Percentiles rank a stretch among this genome's conserved stretches.
Conservation (phyloP, 1,140 invertebrate genomes). For the Dreissena polymorpha region DNA sequence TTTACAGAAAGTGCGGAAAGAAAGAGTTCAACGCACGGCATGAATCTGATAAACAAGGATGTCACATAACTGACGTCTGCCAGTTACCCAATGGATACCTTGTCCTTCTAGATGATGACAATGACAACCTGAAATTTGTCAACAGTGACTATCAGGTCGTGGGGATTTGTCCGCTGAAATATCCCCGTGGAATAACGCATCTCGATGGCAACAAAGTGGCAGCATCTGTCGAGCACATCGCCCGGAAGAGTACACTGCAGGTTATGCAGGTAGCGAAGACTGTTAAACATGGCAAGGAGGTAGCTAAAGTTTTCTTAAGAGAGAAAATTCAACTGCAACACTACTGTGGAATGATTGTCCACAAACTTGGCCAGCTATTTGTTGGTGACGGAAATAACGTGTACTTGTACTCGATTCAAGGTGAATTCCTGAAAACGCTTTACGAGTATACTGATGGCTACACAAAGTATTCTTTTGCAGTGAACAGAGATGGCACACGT, state of each 20-base stretch:
- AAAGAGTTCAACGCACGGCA: neutral
- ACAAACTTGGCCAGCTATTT: neutral
- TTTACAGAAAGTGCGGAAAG: neutral
- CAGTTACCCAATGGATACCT: neutral
- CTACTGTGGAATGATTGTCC: constrained; percentile 2
- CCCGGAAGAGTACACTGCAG: neutral
- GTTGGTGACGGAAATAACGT: constrained; percentile 1
- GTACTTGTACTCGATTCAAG: neutral
- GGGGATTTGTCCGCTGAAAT: neutral
- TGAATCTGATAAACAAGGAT: neutral
- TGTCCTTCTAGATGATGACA: neutral
- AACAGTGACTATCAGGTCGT: neutral
- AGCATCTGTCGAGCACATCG: neutral
- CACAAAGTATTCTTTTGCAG: neutral
- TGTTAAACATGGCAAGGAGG: neutral
- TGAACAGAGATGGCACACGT: neutral
- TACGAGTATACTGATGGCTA: neutral
- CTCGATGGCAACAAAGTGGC: neutral
- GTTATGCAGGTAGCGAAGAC: neutral
- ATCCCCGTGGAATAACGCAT: neutral
- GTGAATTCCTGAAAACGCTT: neutral
- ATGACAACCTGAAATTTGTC: neutral
- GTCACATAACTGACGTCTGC: neutral
- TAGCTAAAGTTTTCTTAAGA: neutral
- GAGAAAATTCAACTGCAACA: neutral